phyloP scores from a whole-genome alignment of 1,140 invertebrate genomes.

The Hestina assimilis region DNA sequence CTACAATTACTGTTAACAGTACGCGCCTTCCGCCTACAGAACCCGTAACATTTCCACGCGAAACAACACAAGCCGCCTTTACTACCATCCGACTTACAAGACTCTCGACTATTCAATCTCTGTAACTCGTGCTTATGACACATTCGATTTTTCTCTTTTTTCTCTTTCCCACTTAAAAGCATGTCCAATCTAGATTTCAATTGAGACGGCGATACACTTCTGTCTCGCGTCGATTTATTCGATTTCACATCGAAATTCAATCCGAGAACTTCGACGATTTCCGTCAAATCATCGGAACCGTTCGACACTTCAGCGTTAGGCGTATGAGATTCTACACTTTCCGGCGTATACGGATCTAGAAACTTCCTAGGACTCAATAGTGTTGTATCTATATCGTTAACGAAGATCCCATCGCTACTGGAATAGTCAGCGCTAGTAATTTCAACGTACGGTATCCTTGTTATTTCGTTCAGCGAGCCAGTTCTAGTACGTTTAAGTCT shows the following conservation, averaged over 20 bases:
- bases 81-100: conserved; percentile 56
- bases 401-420: conserved; percentile 71
- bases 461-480: conserved; percentile 60
- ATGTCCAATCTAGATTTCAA: conserved; percentile 70
- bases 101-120: conserved; percentile 60
- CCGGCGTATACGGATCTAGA: conserved; percentile 87
- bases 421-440: conserved; percentile 77
- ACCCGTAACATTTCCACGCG: conserved; percentile 63
- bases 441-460: conserved; percentile 72
- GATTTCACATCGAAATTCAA: conserved; percentile 35
- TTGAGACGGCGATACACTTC: conserved; percentile 80
- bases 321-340: conserved; percentile 86
- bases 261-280: conserved; percentile 36
- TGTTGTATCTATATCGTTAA: conserved; percentile 78
- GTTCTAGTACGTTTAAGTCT: conserved; percentile 52
- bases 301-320: conserved; percentile 79
- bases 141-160: conserved; percentile 24
- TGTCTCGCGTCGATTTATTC: conserved; percentile 49
- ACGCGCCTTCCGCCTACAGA: conserved; percentile 55
- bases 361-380: conserved; percentile 64
- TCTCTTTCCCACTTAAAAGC: conserved; percentile 43
- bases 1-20: conserved; percentile 55
- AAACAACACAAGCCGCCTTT: conserved; percentile 61
- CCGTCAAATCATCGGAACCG: conserved; percentile 47
- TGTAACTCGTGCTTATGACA: conserved; percentile 39